Conservation (phyloP, 2,113 vertebrate species). For the Monopterus albus region DNA sequence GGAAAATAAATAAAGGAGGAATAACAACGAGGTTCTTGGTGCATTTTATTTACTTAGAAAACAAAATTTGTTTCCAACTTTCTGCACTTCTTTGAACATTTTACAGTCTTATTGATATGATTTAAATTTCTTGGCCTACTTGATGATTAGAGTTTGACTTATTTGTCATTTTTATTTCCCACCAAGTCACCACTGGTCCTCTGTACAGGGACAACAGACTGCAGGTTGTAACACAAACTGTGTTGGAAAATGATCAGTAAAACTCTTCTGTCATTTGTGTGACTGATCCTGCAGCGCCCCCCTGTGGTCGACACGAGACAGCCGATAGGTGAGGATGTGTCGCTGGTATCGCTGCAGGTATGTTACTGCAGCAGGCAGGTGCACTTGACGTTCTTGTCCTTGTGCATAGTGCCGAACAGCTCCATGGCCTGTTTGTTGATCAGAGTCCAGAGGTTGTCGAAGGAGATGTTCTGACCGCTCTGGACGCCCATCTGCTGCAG, state of each 20-base stretch:
- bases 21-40: not conserved
- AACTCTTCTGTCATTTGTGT: not conserved
- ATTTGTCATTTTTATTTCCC: not conserved
- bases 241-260: not conserved
- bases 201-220: rapidly evolving
- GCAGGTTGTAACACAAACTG: not conserved
- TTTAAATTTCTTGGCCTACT: not conserved
- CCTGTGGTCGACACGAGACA: slow-evolving; percentile 9
- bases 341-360: not conserved
- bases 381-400: slow-evolving; percentile 50
- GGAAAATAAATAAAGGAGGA: not conserved
- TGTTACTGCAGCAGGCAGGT: slow-evolving; percentile 59
- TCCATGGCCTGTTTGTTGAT: slow-evolving; percentile 49
- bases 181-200: not conserved
- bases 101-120: not conserved
- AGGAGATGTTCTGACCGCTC: slow-evolving; percentile 53
- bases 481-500: slow-evolving; percentile 61
- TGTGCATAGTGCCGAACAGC: slow-evolving; percentile 15
- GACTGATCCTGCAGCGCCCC: slow-evolving; percentile 7
- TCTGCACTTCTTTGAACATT: too few relatives aligned
- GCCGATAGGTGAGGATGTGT: not conserved
- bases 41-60: too few relatives aligned
- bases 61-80: too few relatives aligned
- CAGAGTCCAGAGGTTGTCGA: slow-evolving; percentile 66
- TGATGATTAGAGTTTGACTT: not conserved